Base-by-base conservation (phyloP, 2,888 invertebrate species). In the Meliscaeva auricollis region DNA sequence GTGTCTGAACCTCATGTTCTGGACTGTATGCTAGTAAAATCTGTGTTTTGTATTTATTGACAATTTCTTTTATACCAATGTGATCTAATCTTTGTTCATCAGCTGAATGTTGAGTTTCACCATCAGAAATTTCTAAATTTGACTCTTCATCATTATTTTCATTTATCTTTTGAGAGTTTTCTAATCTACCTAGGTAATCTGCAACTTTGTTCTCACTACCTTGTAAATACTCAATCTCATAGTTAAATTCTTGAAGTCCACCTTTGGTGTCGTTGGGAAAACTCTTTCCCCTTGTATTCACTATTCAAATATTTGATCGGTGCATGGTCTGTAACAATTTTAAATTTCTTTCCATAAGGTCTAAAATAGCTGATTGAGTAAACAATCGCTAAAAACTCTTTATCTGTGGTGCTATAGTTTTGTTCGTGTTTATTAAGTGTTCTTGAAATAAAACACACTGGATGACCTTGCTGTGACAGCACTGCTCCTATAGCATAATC, bases 261-360 rank as follows among this genome's bases (percentile, higher is more conserved):
- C n/a, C 50, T 50, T 26, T 50, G 50, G 22, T 50, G 11, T 26
- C 50, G 17, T 50, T 76, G 79, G n/a, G 76, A 80, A 41, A 80
- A 80, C 9, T 81, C 70, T 41, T 73, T 85, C 2, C 76, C 85
- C 74, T 85, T 85, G 56, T 85, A 85, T 46, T 87, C 81, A 17
- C 20, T 32, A 32, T 73, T 73, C 9, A 80, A 38, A 35, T 77
- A 77, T 64, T 80, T 85, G 15, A 76, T 80, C 2, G 85, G 76
- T 1, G 50, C 50, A 50, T 26, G 50, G 13, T 50, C 48, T 11
- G 50, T 50, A 13, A 50, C 26, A 22, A 50, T 22, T 50, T 50
- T 50, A 7, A 50, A 50, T 11, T 50, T 50, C 13, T 8, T 50
- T 11, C 50, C 50, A 58, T 80, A 80, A 20, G 77, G 44, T 44